These are phyloP conservation scores for Acronicta psi DNA, from an alignment of 2,888 invertebrate genomes.

Conservation along the genomic window DNA sequence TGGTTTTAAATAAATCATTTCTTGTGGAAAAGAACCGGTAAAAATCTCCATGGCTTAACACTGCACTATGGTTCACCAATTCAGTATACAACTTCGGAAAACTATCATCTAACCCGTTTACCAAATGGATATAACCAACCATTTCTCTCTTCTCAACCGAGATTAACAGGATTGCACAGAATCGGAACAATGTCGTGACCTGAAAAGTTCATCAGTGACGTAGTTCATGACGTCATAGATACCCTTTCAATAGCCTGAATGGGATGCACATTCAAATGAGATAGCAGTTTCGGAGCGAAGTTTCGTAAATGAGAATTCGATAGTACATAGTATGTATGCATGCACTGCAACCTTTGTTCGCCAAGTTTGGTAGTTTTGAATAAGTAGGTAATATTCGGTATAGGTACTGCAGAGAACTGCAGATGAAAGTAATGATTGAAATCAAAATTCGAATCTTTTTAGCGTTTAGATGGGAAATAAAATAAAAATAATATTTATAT, in stretches of 20 bases:
- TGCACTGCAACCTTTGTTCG: neutral
- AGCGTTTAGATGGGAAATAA: too few species aligned
- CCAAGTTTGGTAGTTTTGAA: neutral
- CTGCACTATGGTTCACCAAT: too few species aligned
- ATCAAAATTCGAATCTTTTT: too few species aligned
- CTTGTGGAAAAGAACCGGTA: too few species aligned
- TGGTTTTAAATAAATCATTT: too few species aligned
- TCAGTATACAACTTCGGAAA: neutral
- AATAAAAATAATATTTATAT: too few species aligned
- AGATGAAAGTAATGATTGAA: too few species aligned
- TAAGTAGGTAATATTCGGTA: neutral
- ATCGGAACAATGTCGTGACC: constrained; percentile 40
- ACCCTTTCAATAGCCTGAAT: constrained; percentile 24
- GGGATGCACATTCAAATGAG: constrained; percentile 28
- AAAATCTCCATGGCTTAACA: too few species aligned
- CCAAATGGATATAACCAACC: constrained; percentile 11
- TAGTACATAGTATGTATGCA: constrained; percentile 12
- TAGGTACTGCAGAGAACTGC: too few species aligned
- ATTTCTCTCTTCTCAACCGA: constrained; percentile 2
- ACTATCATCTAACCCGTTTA: constrained; percentile 18
- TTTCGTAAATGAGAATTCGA: constrained; percentile 9
- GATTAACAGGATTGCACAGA: constrained; percentile 26
- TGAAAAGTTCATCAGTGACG: constrained; percentile 35
- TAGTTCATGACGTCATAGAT: constrained; percentile 34
- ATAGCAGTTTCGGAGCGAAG: constrained; percentile 14